Evolutionary conservation across 2,113 vertebrate species (phyloP).

Genomic region (Lasiurus cinereus): DNA sequence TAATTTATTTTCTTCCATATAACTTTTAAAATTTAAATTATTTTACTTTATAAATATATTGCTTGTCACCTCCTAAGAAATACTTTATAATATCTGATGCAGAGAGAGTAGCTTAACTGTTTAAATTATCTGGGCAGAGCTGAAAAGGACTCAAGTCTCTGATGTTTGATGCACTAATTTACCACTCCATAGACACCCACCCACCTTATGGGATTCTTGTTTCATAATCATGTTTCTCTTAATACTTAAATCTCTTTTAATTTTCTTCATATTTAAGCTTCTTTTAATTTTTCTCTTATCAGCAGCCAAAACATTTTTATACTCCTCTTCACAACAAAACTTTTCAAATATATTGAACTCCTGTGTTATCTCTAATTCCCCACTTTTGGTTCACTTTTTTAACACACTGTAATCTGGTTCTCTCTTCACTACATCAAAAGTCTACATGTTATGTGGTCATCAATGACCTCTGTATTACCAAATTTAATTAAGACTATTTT

Average conservation of each 20-base stretch:
- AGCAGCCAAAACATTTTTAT: not conserved
- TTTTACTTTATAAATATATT: not conserved
- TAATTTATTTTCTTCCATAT: not conserved
- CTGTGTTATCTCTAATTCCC: not conserved
- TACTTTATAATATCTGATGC: not conserved
- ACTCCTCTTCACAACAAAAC: not conserved
- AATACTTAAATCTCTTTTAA: not conserved
- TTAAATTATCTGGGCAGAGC: not conserved
- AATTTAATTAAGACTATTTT: not conserved
- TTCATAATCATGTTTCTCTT: not conserved
- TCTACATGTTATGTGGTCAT: not conserved
- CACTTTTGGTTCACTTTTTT: not conserved
- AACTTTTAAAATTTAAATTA: not conserved
- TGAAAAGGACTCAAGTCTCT: not conserved
- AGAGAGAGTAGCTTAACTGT: not conserved
- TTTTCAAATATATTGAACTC: not conserved
- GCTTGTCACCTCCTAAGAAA: not conserved
- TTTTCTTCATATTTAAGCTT: not conserved
- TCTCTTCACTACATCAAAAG: not conserved
- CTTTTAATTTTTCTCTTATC: not conserved
- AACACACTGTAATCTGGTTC: not conserved
- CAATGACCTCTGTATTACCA: not conserved
- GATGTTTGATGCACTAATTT: not conserved
- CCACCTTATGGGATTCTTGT: not conserved
- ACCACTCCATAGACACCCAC: not conserved